These are phyloP conservation scores for Strongylocentrotus purpuratus DNA, from an alignment of 35 echinoderm and acorn worm genomes.

Conservation along the genomic window DNA sequence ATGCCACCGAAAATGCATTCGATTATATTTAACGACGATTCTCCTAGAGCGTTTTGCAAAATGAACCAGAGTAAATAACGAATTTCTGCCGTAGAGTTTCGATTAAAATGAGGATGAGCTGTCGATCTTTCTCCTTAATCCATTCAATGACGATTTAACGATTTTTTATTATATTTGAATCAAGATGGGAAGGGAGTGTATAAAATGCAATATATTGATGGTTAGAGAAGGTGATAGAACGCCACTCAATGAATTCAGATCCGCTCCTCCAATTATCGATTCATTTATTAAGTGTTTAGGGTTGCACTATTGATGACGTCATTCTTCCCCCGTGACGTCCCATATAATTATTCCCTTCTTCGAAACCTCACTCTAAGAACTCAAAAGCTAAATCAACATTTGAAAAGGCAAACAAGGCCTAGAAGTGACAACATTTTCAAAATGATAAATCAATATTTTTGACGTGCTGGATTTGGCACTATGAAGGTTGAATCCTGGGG, in stretches of 20 bases:
- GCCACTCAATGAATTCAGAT: not conserved
- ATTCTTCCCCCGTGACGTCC: not conserved
- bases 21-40: too few relatives aligned
- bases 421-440: too few relatives aligned
- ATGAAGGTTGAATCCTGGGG: too few relatives aligned
- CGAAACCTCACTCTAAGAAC: not conserved
- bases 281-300: not conserved
- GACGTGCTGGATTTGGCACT: too few relatives aligned
- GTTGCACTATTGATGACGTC: not conserved
- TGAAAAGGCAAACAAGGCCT: too few relatives aligned
- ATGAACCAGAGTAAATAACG: not conserved
- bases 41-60: too few relatives aligned
- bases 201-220: not conserved
- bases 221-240: not conserved
- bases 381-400: too few relatives aligned
- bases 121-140: not conserved
- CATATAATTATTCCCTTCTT: not conserved
- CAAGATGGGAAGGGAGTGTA: not conserved
- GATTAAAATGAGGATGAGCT: not conserved
- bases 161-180: not conserved
- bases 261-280: not conserved
- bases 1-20: too few relatives aligned
- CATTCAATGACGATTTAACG: slow-evolving; percentile 3
- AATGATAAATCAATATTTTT: too few relatives aligned
- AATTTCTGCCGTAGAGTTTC: too few relatives aligned